These are phyloP conservation scores for Streptopelia turtur DNA, from an alignment of 2,797 vertebrate genomes.

Conservation along the genomic window DNA sequence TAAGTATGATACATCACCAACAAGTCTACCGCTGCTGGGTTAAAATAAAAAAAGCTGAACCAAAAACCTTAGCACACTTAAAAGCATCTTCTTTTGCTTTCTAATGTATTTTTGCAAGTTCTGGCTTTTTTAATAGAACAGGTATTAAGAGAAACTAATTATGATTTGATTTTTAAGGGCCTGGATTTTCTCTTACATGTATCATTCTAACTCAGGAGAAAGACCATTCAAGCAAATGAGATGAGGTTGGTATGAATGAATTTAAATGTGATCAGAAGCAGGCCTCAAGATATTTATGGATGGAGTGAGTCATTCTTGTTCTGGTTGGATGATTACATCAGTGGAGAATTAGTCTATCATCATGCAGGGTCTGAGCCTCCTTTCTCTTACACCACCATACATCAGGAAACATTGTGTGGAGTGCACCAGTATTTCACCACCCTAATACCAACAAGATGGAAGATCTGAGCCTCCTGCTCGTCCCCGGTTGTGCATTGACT, in stretches of 20 bases:
- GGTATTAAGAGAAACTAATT: conserved; percentile 32
- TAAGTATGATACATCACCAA: not conserved
- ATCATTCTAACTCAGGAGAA: conserved; percentile 5
- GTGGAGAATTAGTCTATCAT: conserved; percentile 14
- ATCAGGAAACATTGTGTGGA: not conserved
- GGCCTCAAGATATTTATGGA: conserved; percentile 28
- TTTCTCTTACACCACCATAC: not conserved
- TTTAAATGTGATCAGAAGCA: not conserved
- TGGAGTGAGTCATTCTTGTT: conserved; percentile 26
- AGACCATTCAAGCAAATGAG: conserved; percentile 33
- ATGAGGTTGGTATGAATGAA: not conserved
- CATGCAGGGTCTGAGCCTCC: not conserved
- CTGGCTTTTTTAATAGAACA: not conserved
- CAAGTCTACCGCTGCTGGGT: not conserved
- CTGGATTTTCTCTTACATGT: not conserved
- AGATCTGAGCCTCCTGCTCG: not conserved
- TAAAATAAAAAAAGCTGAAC: not conserved
- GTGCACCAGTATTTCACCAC: not conserved
- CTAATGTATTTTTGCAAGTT: not conserved
- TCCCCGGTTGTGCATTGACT: not conserved
- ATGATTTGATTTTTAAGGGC: conserved; percentile 30
- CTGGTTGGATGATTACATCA: conserved; percentile 19
- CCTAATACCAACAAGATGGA: not conserved
- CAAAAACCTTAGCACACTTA: not conserved
- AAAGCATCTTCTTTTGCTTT: not conserved